Evolutionary conservation across 2,888 invertebrate genomes (phyloP).

Genomic region (Eilema griseolum): DNA sequence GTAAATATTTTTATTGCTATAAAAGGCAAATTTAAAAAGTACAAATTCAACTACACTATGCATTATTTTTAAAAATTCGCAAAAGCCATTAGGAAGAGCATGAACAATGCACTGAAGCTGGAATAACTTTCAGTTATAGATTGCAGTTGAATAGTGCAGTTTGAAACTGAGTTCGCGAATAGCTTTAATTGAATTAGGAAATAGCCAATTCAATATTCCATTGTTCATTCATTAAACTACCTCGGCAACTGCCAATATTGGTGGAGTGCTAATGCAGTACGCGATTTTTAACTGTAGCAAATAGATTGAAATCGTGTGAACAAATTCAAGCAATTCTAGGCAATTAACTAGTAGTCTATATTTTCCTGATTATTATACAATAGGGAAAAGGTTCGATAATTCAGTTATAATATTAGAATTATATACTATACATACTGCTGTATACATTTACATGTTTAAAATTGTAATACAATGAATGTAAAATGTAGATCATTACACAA

Average conservation of each 20-base stretch:
- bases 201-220: background rate
- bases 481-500: too few species aligned
- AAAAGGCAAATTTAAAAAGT: too few species aligned
- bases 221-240: background rate
- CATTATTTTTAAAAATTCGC: background rate
- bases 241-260: background rate
- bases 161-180: background rate
- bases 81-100: background rate
- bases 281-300: background rate
- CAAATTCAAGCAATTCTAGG: background rate
- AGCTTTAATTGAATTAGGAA: slow-evolving; percentile 1
- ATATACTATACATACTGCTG: too few species aligned
- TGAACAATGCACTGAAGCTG: background rate
- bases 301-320: background rate
- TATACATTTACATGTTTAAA: too few species aligned
- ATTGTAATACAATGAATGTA: too few species aligned
- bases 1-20: too few species aligned
- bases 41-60: background rate
- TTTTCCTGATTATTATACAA: background rate
- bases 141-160: background rate
- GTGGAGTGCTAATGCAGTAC: background rate
- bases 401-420: background rate
- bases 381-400: background rate
- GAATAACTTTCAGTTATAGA: background rate
- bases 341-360: background rate